These are phyloP conservation scores for Aegypius monachus DNA, from an alignment of 2,113 vertebrate species.

Conservation along the genomic window DNA sequence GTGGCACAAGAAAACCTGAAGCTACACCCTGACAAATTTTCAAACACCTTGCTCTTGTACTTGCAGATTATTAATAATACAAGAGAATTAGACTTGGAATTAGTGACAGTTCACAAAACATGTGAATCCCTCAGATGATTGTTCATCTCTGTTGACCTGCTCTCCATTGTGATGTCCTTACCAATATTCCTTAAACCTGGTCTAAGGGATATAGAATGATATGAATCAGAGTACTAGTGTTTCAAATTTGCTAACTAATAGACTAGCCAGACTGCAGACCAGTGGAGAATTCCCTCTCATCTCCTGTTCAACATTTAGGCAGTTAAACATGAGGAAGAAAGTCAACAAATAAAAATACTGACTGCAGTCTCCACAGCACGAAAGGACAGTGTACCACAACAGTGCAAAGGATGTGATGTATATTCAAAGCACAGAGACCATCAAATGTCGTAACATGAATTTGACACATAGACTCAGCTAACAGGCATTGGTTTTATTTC, in stretches of 20 bases:
- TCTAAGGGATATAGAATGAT: background rate
- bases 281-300: background rate
- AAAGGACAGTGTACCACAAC: background rate
- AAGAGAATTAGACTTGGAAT: background rate
- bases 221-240: background rate
- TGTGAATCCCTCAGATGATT: background rate
- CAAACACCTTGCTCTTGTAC: background rate
- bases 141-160: background rate
- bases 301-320: background rate
- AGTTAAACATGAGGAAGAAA: background rate
- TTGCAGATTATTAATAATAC: background rate
- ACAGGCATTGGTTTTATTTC: background rate
- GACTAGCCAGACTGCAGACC: background rate
- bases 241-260: background rate
- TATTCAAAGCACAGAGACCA: background rate
- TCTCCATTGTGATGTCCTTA: background rate
- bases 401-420: background rate
- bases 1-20: background rate
- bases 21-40: background rate
- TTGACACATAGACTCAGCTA: background rate
- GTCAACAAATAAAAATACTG: background rate
- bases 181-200: fast-evolving
- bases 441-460: background rate
- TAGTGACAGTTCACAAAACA: background rate
- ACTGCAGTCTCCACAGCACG: background rate